phyloP scores from a whole-genome alignment of 2,113 vertebrate genomes.

The Falcunculus frontatus region DNA sequence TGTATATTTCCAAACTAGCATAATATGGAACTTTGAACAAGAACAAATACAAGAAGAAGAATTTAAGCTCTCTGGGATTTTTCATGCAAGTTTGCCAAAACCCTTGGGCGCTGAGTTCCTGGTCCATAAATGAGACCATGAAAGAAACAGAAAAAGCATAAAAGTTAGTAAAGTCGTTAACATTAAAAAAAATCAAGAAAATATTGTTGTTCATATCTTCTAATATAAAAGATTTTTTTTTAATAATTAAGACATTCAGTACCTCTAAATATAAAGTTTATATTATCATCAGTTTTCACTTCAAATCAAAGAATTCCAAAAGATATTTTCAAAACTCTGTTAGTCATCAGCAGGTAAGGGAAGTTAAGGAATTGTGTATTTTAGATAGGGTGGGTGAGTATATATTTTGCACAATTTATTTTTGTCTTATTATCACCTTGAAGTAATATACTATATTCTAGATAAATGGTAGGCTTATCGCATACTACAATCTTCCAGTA shows the following conservation, averaged over 20 bases:
- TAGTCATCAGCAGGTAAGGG: not conserved
- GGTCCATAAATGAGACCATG: not conserved
- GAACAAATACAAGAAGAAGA: not conserved
- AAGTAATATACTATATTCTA: not conserved
- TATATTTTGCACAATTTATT: not conserved
- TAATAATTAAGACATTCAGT: not conserved
- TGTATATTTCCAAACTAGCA: not conserved
- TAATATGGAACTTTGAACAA: not conserved
- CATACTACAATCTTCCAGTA: not conserved
- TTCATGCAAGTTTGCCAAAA: not conserved
- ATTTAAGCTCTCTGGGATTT: not conserved
- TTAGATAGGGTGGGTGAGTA: not conserved
- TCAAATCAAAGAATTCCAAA: not conserved
- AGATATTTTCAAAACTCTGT: not conserved
- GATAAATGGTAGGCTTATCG: not conserved
- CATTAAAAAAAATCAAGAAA: not conserved
- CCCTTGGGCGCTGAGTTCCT: rapidly evolving
- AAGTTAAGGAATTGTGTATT: not conserved
- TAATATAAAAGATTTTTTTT: not conserved
- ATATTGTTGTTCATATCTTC: rapidly evolving
- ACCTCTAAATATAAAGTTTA: not conserved
- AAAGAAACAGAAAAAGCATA: not conserved
- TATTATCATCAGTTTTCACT: not conserved
- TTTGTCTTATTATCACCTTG: not conserved
- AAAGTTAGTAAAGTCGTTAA: not conserved